Evolutionary conservation across 1,140 invertebrate genomes (phyloP), one percentile per base, ranked within the genome.

Genomic region (Zaprionus davidi): DNA sequence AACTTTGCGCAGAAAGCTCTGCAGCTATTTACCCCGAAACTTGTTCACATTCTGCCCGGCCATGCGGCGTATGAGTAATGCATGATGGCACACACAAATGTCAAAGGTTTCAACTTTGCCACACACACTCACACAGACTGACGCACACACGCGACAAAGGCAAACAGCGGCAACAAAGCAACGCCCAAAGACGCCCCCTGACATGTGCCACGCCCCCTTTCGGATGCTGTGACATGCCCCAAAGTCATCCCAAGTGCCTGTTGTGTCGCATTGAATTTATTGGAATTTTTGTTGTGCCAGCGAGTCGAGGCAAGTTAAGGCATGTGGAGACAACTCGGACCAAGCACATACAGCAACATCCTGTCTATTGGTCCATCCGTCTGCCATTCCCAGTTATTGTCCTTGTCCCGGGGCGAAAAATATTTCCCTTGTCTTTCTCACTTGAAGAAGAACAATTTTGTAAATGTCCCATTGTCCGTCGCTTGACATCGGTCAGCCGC

Each of bases 231-330:
- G 84, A 88, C 83, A 87, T 87, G 83, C 74, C 84, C 83, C 57
- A 88, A 88, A 88, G 81, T 85, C 82, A 76, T 90, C 85, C 85
- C 85, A 90, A 85, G 85, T 90, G 85, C 79, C 85, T 85, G 85
- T 71, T 90, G 81, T 90, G 85, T 90, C 85, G 85, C 85, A 90
- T 90, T 90, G 85, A 90, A 90, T 90, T 90, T 90, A 90, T 90
- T 90, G 85, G 85, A 81, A 90, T 85, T 90, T 88, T 81, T 88
- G 84, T 81, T 85, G 71, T 76, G 81, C 75, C 75, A 71, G 78
- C 44, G 31, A 59, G 20, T 41, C 28, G 60, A 55, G n/a, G n/a
- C 20, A 36, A 57, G 69, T 20, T 22, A 65, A 76, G 71, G 56
- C 66, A 77, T 62, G 72, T 79, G n/a, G 13, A 17, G 15, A 1